Evolutionary conservation across 2,888 invertebrate genomes (phyloP).

Genomic region (Drosophila peninsularis): DNA sequence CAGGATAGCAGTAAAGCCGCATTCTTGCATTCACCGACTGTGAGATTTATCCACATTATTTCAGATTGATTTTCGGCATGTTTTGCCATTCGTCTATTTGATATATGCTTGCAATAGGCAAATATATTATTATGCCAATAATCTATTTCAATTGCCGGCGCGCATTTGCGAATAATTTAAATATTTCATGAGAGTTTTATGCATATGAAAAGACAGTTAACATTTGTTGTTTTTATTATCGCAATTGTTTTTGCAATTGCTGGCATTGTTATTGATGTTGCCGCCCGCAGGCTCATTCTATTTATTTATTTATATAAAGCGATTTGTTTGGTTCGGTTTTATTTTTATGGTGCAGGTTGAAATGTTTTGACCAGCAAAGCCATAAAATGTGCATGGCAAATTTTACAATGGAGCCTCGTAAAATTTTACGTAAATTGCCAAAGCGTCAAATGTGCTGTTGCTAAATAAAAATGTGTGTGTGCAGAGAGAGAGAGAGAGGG

Average conservation of each 20-base stretch:
- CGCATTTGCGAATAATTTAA: constrained; percentile 25
- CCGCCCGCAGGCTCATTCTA: constrained; percentile 17
- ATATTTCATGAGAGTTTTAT: constrained; percentile 53
- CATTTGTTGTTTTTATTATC: constrained; percentile 31
- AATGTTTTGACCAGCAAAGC: constrained; percentile 57
- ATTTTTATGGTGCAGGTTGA: constrained; percentile 55
- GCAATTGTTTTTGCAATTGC: constrained; percentile 14
- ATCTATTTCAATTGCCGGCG: constrained; percentile 40
- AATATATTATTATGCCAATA: constrained; percentile 31
- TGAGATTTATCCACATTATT: background rate
- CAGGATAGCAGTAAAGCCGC: no score
- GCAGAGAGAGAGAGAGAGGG: background rate
- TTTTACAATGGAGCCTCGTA: constrained; percentile 67
- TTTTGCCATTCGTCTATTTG: background rate
- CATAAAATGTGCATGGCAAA: constrained; percentile 64
- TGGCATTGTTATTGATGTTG: constrained; percentile 16
- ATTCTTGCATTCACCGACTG: background rate
- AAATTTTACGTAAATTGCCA: constrained; percentile 64
- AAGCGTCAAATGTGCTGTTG: constrained; percentile 46
- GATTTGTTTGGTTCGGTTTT: constrained; percentile 44
- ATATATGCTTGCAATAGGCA: background rate
- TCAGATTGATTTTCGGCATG: background rate
- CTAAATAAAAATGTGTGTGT: constrained; percentile 26
- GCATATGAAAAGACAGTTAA: constrained; percentile 42
- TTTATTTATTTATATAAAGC: constrained; percentile 59